A percentile compares a stretch with the other conserved stretches of the same genome.
phyloP scores from a whole-genome alignment of 2,113 vertebrate genomes.

The Callospermophilus lateralis region DNA sequence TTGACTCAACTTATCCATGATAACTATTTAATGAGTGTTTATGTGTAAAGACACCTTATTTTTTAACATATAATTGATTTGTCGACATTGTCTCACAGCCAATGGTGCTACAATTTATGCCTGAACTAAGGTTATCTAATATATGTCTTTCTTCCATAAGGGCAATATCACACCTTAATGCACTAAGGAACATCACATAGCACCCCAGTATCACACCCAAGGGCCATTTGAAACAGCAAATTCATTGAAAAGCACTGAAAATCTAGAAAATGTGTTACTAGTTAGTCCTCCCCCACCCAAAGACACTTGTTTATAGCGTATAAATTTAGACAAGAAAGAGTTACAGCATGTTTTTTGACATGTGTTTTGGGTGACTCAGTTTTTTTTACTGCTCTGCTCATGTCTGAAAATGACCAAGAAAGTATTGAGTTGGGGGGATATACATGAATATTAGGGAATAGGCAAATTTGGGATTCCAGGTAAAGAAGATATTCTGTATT shows the following conservation, averaged over 20 bases:
- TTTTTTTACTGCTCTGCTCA: background rate
- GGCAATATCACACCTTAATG: background rate
- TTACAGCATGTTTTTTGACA: background rate
- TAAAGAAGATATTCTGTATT: conserved; percentile 10
- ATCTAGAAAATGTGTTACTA: background rate
- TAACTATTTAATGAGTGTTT: background rate
- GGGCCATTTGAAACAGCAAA: background rate
- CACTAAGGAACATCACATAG: background rate
- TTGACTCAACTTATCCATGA: background rate
- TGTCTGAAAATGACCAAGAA: conserved; percentile 21
- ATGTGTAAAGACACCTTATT: background rate
- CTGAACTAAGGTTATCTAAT: background rate
- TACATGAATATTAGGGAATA: conserved; percentile 29
- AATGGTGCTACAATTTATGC: background rate
- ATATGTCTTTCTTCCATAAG: background rate
- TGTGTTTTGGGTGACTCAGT: background rate
- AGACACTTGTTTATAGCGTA: background rate
- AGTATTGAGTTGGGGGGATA: background rate
- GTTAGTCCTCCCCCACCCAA: background rate
- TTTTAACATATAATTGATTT: background rate
- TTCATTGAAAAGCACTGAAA: background rate
- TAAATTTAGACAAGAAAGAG: background rate
- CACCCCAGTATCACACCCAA: background rate
- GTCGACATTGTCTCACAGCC: background rate
- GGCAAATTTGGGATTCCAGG: background rate